Evolutionary conservation across 2,888 invertebrate species (phyloP).

Genomic region (Heteromyza rotundicornis): DNA sequence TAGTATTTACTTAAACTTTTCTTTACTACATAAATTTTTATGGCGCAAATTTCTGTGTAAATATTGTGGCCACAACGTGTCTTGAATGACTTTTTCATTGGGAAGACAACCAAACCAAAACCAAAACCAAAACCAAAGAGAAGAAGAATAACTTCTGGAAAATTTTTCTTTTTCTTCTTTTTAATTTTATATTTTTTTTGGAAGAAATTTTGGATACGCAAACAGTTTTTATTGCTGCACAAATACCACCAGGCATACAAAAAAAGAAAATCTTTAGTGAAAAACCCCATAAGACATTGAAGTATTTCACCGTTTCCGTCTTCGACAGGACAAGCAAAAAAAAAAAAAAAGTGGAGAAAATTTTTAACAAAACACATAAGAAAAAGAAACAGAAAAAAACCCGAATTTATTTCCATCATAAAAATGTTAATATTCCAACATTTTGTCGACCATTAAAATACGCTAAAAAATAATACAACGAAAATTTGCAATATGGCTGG

Average conservation of each 20-base stretch:
- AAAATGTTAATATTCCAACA: constrained; percentile 48
- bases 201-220: not conserved
- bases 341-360: constrained; percentile 9
- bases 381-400: constrained; percentile 12
- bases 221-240: not conserved
- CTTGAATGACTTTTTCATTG: constrained; percentile 18
- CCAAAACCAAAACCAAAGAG: not conserved
- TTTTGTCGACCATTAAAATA: constrained; percentile 50
- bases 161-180: not conserved
- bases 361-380: too few relatives aligned
- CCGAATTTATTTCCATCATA: constrained; percentile 30
- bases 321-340: not conserved
- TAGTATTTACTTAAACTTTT: too few relatives aligned
- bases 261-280: not conserved
- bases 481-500: not conserved
- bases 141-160: not conserved
- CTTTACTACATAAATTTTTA: not conserved
- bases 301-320: not conserved
- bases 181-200: not conserved
- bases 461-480: constrained; percentile 31
- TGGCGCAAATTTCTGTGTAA: constrained; percentile 20
- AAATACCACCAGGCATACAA: not conserved
- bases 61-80: constrained; percentile 20
- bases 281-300: not conserved
- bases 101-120: too few relatives aligned